Conservation (phyloP, 2,888 invertebrate species). For the Colletes collaris region DNA sequence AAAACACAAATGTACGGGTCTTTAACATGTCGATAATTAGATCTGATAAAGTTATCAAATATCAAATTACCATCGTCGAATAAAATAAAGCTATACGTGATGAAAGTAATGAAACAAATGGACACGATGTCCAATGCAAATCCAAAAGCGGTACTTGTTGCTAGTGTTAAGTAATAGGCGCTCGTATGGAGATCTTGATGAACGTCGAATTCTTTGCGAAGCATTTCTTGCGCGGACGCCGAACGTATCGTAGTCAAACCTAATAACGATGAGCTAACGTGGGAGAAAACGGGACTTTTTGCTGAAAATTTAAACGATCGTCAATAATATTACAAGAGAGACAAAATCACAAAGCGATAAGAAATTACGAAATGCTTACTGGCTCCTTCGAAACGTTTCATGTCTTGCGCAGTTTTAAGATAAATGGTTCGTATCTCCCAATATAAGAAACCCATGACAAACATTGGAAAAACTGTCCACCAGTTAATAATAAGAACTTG, state of each 20-base stretch:
- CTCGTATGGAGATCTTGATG: slow-evolving; percentile 89
- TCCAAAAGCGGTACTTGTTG: slow-evolving; percentile 86
- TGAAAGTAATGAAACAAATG: slow-evolving; percentile 86
- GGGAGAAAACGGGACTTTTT: slow-evolving; percentile 95
- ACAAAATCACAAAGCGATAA: slow-evolving; percentile 4
- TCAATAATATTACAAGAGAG: slow-evolving; percentile 17
- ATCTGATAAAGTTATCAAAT: neutral
- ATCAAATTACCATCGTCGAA: slow-evolving; percentile 84
- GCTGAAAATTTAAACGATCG: slow-evolving; percentile 60
- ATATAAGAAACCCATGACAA: slow-evolving; percentile 87
- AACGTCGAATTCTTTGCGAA: slow-evolving; percentile 90
- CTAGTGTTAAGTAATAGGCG: slow-evolving; percentile 86
- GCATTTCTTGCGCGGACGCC: slow-evolving; percentile 88
- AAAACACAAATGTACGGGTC: neutral
- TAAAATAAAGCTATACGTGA: slow-evolving; percentile 87
- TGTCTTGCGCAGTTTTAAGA: slow-evolving; percentile 88
- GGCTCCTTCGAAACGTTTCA: slow-evolving; percentile 87
- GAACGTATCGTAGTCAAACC: slow-evolving; percentile 95
- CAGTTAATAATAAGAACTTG: slow-evolving; percentile 90
- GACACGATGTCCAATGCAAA: slow-evolving; percentile 88
- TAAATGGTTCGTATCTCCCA: slow-evolving; percentile 87
- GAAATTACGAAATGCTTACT: slow-evolving; percentile 78
- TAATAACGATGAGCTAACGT: slow-evolving; percentile 93
- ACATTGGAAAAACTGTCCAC: slow-evolving; percentile 87
- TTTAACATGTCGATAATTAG: neutral